Percentiles rank a stretch among this genome's conserved stretches.
Evolutionary conservation across 1,140 invertebrate genomes (phyloP).

Genomic region (Camponotus vicinus): DNA sequence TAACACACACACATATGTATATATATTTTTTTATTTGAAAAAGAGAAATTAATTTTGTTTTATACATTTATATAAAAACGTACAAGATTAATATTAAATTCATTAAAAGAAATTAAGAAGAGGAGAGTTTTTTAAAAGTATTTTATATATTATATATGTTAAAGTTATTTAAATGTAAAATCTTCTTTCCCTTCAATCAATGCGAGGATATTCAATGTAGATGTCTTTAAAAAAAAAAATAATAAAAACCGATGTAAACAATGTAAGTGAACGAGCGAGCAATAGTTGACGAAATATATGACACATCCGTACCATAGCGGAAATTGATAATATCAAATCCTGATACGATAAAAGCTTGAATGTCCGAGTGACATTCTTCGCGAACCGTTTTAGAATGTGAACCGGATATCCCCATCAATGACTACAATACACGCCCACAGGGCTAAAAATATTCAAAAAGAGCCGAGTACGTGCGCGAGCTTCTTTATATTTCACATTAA

Average conservation of each 20-base stretch:
- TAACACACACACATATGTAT: not conserved
- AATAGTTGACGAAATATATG: not conserved
- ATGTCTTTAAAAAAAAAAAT: not conserved
- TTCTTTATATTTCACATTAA: not conserved
- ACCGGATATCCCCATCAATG: conserved; percentile 13
- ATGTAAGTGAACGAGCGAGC: not conserved
- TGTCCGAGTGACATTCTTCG: conserved; percentile 17
- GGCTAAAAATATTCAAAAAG: conserved; percentile 11
- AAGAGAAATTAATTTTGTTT: not conserved
- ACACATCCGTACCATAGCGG: not conserved
- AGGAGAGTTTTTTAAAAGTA: not conserved
- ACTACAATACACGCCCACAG: not conserved
- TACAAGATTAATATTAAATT: not conserved
- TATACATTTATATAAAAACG: not conserved
- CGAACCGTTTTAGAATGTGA: not conserved
- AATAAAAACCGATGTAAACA: not conserved
- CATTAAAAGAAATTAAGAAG: not conserved
- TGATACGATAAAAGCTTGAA: not conserved
- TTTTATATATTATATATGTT: too few species aligned
- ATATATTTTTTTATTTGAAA: too few species aligned
- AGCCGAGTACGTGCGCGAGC: not conserved
- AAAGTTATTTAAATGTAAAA: not conserved
- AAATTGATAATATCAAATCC: conserved; percentile 20
- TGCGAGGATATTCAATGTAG: not conserved
- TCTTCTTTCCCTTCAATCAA: not conserved